Evolutionary conservation across 2,113 vertebrate genomes (phyloP).

Genomic region (Catharus bicknelli): DNA sequence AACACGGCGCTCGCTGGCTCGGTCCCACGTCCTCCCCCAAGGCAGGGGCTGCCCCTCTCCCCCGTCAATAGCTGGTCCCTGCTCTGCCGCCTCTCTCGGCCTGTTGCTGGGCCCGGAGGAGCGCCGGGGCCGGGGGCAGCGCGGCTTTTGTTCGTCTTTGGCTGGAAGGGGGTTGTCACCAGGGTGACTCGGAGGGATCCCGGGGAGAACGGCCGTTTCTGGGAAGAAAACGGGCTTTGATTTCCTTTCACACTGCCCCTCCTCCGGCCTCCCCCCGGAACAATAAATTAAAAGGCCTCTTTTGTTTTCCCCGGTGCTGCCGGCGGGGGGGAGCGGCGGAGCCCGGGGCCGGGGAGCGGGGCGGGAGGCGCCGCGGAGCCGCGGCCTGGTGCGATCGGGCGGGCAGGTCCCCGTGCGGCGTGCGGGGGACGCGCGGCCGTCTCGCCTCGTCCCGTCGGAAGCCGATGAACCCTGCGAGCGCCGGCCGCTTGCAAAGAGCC

Average conservation of each 20-base stretch:
- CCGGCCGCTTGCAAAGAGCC: background rate
- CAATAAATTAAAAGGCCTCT: constrained; percentile 51
- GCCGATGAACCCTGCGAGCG: background rate
- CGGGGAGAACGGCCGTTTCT: constrained; percentile 30
- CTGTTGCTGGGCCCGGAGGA: constrained; percentile 20
- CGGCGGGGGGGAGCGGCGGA: background rate
- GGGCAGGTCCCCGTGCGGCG: background rate
- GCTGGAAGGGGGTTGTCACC: constrained; percentile 52
- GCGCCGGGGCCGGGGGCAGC: background rate
- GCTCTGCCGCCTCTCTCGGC: background rate
- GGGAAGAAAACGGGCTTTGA: constrained; percentile 34
- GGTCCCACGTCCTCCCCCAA: background rate
- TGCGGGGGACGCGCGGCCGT: background rate
- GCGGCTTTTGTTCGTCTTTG: constrained; percentile 32
- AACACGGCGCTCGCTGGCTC: constrained; percentile 21
- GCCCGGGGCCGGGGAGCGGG: background rate
- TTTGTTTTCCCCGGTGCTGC: constrained; percentile 14
- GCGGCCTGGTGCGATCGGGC: background rate
- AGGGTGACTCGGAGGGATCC: constrained; percentile 54
- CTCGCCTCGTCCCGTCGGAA: background rate
- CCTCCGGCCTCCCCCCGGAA: background rate
- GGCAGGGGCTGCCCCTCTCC: background rate
- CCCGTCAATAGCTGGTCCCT: background rate
- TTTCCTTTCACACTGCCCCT: background rate
- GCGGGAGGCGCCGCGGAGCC: background rate